Evolutionary conservation across 2,797 vertebrate species (phyloP), one percentile per base, ranked within the genome.

Genomic region (Lepilemur septentrionalis): DNA sequence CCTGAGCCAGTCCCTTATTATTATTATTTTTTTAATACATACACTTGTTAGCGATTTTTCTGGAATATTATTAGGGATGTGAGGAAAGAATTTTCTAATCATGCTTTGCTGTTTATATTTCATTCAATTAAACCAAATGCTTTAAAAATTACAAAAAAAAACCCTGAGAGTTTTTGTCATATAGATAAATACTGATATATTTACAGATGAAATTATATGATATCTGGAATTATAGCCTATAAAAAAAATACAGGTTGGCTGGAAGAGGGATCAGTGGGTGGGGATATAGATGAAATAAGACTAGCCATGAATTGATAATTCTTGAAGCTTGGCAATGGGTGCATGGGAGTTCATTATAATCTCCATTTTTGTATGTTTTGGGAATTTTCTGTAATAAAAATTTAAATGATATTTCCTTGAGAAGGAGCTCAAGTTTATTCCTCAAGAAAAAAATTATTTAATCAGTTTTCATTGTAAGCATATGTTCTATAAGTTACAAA

Each of bases 1-100:
- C 65, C 55, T 76, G 38, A 50, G 67, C 79, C 30, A 30, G 86
- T 61, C 93, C 50, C 94, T 93, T 70, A 69, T 83, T 88, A 69
- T 93, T 95, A 57, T 93, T 90, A 59, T 83, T 96, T 94, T 55
- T 50, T 67, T 65, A 81, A 94, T 93, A 30, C 67, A 46, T 92
- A 85, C 63, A 94, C 95, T 97, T 96, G 55, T 63, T 95, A 92
- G 70, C 90, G 96, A 96, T 94, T 96, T 95, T 88, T 87, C 79
- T 93, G 89, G 89, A 96, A 87, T 91, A 67, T 80, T 82, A 90
- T 76, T 82, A 69, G 59, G 72, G 57, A 83, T 78, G 17, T 38
- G 50, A 95, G 32, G 35, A 92, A 93, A 83, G 82, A n/a, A 79
- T 69, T 91, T 93, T 61, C 61, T 85, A 75, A 55, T 86, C 85